These are phyloP conservation scores for Pristis pectinata DNA, from an alignment of 2,797 vertebrate genomes.

Conservation along the genomic window DNA sequence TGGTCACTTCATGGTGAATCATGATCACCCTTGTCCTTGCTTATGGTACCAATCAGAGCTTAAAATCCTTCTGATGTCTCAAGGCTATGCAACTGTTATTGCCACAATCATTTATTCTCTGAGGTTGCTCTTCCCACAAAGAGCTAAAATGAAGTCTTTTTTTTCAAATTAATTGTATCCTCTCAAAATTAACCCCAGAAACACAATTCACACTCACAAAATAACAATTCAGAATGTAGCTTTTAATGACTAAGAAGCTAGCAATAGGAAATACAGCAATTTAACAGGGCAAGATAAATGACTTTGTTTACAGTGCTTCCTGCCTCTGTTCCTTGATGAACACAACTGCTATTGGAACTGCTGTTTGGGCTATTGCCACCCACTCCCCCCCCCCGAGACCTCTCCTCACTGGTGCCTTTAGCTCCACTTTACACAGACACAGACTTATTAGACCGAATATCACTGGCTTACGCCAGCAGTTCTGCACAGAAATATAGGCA, in stretches of 20 bases:
- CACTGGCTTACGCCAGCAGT: too few relatives aligned
- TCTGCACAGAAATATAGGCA: too few relatives aligned
- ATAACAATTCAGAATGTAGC: neutral
- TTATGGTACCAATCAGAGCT: constrained; percentile 1
- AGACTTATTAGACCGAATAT: neutral
- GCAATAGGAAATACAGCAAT: neutral
- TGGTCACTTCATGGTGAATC: constrained; percentile 16
- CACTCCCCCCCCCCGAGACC: neutral
- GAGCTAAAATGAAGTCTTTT: neutral
- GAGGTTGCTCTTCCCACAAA: neutral
- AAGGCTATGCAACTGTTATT: neutral
- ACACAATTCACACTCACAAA: neutral
- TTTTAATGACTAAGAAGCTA: neutral
- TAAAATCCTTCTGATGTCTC: neutral
- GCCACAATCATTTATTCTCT: neutral
- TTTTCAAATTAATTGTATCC: neutral
- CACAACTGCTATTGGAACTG: neutral
- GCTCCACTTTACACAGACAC: neutral
- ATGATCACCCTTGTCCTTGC: neutral
- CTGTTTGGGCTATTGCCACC: neutral
- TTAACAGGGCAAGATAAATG: neutral
- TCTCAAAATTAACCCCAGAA: constrained; percentile 14
- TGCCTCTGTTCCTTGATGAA: neutral
- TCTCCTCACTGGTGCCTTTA: neutral
- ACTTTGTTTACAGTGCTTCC: neutral